Base-by-base conservation (phyloP, 1,140 invertebrate species). In the Leptopilina boulardi region DNA sequence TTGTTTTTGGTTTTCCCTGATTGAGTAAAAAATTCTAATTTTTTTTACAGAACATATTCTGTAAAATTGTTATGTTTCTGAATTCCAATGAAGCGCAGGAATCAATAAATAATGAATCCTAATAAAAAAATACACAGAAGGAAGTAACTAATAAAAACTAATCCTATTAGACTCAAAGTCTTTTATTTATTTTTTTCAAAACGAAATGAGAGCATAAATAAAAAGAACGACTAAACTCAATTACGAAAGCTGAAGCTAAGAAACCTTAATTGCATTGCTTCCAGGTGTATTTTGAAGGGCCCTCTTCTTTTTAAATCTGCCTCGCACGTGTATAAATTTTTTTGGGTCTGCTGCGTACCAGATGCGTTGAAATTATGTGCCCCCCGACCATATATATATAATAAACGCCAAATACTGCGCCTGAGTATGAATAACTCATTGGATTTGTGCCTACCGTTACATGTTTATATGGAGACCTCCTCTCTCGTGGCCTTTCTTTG, bases 341-440 rank as follows among this genome's bases (percentile, higher is more conserved):
- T 59, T 30, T 26, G 59, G 26, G 59, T 26, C 26, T 23, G 26
- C 23, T 66, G 59, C 59, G 59, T 66, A 30, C 59, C 59, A 66
- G 59, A 66, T 66, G 59, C 59, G 59, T 66, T 5, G 23, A 66
- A 66, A 66, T 66, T 66, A 66, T 13, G 59, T 13, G 23, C 26
- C 59, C 15, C 13, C 11, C 6, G 11, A 66, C 21, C 21, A n/a
- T n/a, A n/a, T n/a, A n/a, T n/a, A n/a, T n/a, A n/a, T n/a, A n/a
- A n/a, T n/a, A n/a, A n/a, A n/a, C 56, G 11, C 19, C n/a, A 18
- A 51, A 51, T 51, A 11, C 1, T 23, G 11, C 11, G 59, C n/a
- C 47, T 51, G 47, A 51, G n/a, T 51, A 51, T 51, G 47, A 51
- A 66, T 66, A 66, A 30, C 23, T 66, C 56, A 59, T 59, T 59